phyloP scores from a whole-genome alignment of 2,888 invertebrate species.

The Monoplex corrugatus region DNA sequence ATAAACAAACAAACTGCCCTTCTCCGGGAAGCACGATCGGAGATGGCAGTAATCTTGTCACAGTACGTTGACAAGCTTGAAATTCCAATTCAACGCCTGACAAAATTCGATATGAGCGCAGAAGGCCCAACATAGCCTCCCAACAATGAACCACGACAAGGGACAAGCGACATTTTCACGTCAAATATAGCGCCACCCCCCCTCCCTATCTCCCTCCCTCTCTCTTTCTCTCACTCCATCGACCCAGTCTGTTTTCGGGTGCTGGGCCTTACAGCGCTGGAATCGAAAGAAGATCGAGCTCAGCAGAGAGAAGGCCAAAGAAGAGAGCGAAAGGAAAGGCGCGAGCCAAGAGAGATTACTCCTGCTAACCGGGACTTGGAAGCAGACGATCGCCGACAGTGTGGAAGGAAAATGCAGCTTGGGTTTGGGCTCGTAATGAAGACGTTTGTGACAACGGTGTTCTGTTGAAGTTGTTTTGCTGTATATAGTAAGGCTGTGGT shows the following conservation, averaged over 20 bases:
- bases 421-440: no score
- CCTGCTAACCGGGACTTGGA: not conserved
- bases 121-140: not conserved
- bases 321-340: not conserved
- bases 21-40: not conserved
- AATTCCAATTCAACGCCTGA: not conserved
- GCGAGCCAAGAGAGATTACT: slow-evolving; percentile 20
- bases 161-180: not conserved
- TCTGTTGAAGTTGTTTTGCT: not conserved
- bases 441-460: not conserved
- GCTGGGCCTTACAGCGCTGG: not conserved
- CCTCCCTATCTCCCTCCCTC: not conserved
- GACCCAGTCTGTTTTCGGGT: not conserved
- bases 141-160: not conserved
- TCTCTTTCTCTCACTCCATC: not conserved
- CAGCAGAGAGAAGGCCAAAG: no score
- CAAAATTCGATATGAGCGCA: not conserved
- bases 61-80: not conserved
- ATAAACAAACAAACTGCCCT: not conserved
- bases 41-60: slow-evolving; percentile 27
- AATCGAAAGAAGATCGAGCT: not conserved
- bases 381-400: not conserved
- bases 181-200: not conserved
- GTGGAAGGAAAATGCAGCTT: not conserved
- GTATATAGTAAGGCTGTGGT: not conserved